phyloP scores from a whole-genome alignment of 2,113 vertebrate species.

The Glaucomys volans region DNA sequence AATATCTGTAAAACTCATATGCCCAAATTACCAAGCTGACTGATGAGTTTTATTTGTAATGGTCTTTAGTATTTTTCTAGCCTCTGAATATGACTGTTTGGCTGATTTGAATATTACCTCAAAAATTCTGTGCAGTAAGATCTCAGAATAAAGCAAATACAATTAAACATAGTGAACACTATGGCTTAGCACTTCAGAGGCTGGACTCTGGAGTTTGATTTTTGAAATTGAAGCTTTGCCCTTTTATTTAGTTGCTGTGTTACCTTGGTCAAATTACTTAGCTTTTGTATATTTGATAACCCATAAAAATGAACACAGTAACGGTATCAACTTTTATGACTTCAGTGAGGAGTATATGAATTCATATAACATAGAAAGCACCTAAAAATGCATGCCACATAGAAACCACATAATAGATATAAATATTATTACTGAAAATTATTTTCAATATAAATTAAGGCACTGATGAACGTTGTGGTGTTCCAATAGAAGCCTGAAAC shows the following conservation, averaged over 20 bases:
- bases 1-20: not conserved
- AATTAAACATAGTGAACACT: not conserved
- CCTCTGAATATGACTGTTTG: not conserved
- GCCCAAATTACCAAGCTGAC: not conserved
- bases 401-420: not conserved
- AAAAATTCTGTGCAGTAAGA: not conserved
- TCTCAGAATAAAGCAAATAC: not conserved
- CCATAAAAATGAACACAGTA: not conserved
- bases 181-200: not conserved
- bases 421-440: not conserved
- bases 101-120: not conserved
- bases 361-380: not conserved
- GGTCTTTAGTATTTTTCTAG: not conserved
- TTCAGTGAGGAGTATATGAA: not conserved
- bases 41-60: not conserved
- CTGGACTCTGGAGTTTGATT: not conserved
- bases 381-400: not conserved
- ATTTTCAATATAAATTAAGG: not conserved
- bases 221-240: not conserved
- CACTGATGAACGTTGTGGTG: not conserved
- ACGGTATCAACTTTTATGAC: not conserved
- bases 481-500: not conserved
- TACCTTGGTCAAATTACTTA: not conserved
- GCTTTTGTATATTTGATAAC: slow-evolving; percentile 9
- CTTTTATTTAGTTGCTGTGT: not conserved